Evolutionary conservation across 2,888 invertebrate genomes (phyloP), one percentile per base, ranked within the genome.

Genomic region (Acanthosoma haemorrhoidale): DNA sequence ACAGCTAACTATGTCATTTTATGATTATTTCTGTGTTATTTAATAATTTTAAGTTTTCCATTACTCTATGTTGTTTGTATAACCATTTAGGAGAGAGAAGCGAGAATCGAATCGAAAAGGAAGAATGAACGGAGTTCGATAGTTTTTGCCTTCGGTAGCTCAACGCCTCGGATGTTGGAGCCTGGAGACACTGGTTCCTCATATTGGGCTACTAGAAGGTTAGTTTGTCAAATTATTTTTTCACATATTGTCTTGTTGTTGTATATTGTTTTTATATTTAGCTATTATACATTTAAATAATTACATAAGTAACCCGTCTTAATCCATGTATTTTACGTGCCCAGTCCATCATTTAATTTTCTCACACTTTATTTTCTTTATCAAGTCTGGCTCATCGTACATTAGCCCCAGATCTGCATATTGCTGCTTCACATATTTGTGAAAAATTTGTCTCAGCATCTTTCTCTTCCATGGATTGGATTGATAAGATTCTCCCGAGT

Each of bases 111-210:
- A 80, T 85, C 89, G 67, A 91, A 89, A 80, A 87, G 87, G 77
- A 87, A 87, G 77, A 87, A 90, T 77, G 91, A 92, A 78, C 86
- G 90, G 77, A 86, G 86, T 78, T 87, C 87, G 74, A 83, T 83
- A 73, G 90, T 89, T 70, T 94, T 93, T 82, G 94, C 94, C 69
- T 94, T 94, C 82, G 94, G 94, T 72, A 94, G 93, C 77, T 94
- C 93, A 75, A 94, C 93, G 73, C 94, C 94, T 73, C 85, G 94
- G 74, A 87, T 92, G 83, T 83, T 92, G 77, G 92, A 92, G 79
- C 91, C 92, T 69, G 86, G 88, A 73, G 92, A 92, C 79, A 87
- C 89, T 75, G 87, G 87, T 70, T 87, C 88, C 5, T 86, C 88
- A 78, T 92, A 89, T 84, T 93, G 92, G 92, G 90, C 91, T 75